These are phyloP conservation scores for Mormyrops attenuatus DNA, from an alignment of 2,797 vertebrate species.

Conservation along the genomic window DNA sequence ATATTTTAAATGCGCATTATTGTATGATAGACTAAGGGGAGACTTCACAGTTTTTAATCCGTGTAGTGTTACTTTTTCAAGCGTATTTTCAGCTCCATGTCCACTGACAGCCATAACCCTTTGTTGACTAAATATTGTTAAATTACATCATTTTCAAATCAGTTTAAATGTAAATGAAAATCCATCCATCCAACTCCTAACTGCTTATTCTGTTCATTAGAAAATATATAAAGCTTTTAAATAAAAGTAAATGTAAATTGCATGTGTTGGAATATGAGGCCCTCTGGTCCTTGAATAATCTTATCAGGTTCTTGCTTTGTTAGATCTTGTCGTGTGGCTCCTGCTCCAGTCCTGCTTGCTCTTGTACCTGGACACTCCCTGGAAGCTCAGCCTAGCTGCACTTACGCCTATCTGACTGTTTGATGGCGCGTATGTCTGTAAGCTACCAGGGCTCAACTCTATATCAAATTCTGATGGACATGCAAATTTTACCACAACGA, in stretches of 20 bases:
- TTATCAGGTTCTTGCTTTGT: neutral
- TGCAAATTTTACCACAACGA: neutral
- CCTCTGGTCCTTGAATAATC: neutral
- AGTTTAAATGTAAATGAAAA: neutral
- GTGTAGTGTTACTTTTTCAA: constrained; percentile 36
- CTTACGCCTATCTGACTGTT: neutral
- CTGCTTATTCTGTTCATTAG: neutral
- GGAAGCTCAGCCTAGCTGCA: neutral
- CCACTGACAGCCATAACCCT: neutral
- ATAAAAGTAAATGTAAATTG: neutral
- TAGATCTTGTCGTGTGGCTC: neutral
- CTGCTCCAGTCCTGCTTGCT: neutral
- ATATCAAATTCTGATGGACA: neutral
- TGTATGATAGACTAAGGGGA: neutral
- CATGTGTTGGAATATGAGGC: neutral
- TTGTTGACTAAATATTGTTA: neutral
- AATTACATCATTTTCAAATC: neutral
- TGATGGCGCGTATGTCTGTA: neutral
- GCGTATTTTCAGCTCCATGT: neutral
- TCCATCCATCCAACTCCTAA: neutral
- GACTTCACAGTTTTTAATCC: constrained; percentile 23
- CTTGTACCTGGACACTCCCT: neutral
- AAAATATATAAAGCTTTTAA: neutral
- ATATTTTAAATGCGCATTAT: neutral
- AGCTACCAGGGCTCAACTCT: neutral